Evolutionary conservation across 2,888 invertebrate genomes (phyloP), one percentile per base, ranked within the genome.

Genomic region (Helobdella robusta): DNA sequence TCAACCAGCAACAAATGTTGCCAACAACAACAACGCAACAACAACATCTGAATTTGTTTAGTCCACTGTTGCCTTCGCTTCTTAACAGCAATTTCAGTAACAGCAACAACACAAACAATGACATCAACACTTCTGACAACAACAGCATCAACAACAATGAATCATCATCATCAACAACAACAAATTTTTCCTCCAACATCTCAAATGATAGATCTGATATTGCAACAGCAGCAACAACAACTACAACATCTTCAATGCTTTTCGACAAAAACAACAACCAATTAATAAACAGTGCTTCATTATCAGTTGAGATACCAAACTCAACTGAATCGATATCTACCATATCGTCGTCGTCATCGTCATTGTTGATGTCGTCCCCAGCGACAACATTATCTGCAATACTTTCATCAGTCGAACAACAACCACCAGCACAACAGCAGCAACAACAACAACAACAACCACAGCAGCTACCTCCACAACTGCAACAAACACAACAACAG

Each of bases 21-120:
- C 56, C n/a, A 30, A 25, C 32, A 56, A 30, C 30, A 28, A 56
- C 56, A 8, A 56, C 32, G 56, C 28, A 30, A 30, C 56, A 5
- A 30, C 56, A 15, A 25, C 56, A 1, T 56, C 32, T 4, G n/a
- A n/a, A n/a, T n/a, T n/a, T n/a, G n/a, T 46, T 18, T 20, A 4
- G n/a, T 20, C n/a, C 30, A 56, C 28, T n/a, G 56, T 56, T 6
- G 11, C 56, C n/a, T 6, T 32, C 4, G 56, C 56, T 20, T 56
- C 56, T 32, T 56, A 66, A 68, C 58, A 35, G 46, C 64, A 52
- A 67, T 23, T 40, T 50, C n/a, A 54, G 34, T 35, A 48, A 54
- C 8, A 67, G 40, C 15, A 52, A 54, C 35, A 54, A 52, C 18
- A 54, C 30, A 34, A 46, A 30, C 15, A 50, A 44, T 30, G 54